Percentiles rank a stretch among this genome's conserved stretches.
These are phyloP conservation scores for Ormia ochracea DNA, from an alignment of 2,888 invertebrate species.

Conservation along the genomic window DNA sequence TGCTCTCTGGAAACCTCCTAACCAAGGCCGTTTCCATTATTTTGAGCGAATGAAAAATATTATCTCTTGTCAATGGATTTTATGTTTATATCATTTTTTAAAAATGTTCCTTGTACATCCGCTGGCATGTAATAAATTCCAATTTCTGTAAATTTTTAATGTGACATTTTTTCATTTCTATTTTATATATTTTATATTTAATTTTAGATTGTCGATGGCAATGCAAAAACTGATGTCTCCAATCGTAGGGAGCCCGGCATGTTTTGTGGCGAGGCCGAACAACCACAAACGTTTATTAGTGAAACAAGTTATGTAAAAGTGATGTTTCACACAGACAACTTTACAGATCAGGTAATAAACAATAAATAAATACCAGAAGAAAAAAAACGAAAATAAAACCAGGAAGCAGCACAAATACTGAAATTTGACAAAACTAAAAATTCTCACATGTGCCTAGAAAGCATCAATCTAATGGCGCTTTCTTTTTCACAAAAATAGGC, in stretches of 20 bases:
- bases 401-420: background rate
- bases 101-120: slow-evolving; percentile 37
- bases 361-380: background rate
- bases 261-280: slow-evolving; percentile 95
- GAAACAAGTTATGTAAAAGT: slow-evolving; percentile 95
- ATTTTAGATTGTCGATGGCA: slow-evolving; percentile 91
- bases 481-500: too few relatives aligned
- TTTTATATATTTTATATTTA: slow-evolving; percentile 30
- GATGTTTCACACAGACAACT: slow-evolving; percentile 93
- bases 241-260: slow-evolving; percentile 92
- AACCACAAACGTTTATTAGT: slow-evolving; percentile 95
- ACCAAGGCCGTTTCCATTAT: background rate
- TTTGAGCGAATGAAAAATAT: background rate
- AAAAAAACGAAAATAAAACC: background rate
- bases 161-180: background rate
- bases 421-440: too few relatives aligned
- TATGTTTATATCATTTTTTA: slow-evolving; percentile 17
- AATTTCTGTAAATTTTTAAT: slow-evolving; percentile 54
- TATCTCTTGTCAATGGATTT: slow-evolving; percentile 35
- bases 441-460: too few relatives aligned
- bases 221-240: slow-evolving; percentile 91
- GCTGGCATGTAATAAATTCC: slow-evolving; percentile 47
- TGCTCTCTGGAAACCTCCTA: background rate
- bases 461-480: too few relatives aligned
- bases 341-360: slow-evolving; percentile 86